Conservation (phyloP, 2,888 invertebrate genomes). For the Noctua janthina region DNA sequence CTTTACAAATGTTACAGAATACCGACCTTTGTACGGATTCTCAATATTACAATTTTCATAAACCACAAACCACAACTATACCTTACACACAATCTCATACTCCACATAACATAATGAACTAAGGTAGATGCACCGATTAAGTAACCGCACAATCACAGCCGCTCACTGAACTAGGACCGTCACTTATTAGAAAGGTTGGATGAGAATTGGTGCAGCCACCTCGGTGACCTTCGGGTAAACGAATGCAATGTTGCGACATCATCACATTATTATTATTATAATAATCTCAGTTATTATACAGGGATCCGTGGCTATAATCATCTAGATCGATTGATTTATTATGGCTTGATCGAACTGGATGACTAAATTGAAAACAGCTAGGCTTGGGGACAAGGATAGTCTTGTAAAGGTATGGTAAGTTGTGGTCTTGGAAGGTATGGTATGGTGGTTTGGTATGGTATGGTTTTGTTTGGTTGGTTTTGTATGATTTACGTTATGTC, state of each 20-base stretch:
- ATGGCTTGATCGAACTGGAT: neutral
- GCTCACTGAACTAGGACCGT: constrained; percentile 52
- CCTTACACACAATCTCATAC: neutral
- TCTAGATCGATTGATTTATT: constrained; percentile 2
- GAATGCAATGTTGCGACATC: constrained; percentile 32
- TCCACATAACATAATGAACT: constrained; percentile 20
- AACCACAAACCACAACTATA: constrained; percentile 34
- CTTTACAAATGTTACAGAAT: neutral
- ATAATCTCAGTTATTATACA: constrained; percentile 15
- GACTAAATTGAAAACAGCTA: neutral
- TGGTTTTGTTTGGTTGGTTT: no score
- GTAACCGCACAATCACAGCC: constrained; percentile 37
- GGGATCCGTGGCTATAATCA: constrained; percentile 2
- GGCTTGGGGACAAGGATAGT: no score
- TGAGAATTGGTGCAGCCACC: constrained; percentile 55
- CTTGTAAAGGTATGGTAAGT: no score
- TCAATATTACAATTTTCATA: constrained; percentile 9
- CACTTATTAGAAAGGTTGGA: constrained; percentile 58
- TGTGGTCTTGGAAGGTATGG: no score
- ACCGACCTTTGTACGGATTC: neutral
- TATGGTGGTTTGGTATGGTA: no score
- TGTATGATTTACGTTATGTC: no score
- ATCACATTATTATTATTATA: constrained; percentile 1
- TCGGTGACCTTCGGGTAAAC: constrained; percentile 43
- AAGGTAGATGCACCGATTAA: constrained; percentile 11